phyloP scores from a whole-genome alignment of 2,888 invertebrate species.

The Masnerella sp. region DNA sequence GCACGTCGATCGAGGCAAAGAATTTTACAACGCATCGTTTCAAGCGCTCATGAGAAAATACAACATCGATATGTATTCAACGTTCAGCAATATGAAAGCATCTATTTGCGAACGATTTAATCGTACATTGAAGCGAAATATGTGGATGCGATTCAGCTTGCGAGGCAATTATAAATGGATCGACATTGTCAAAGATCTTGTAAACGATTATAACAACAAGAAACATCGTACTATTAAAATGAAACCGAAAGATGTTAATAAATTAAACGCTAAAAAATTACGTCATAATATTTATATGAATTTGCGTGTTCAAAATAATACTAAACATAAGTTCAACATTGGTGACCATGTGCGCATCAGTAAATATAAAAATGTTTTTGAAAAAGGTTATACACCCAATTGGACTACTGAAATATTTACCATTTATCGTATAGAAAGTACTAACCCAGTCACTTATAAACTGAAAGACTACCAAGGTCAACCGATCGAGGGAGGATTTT shows the following conservation, averaged over 20 bases:
- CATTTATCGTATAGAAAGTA: too few relatives aligned
- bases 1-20: conserved; percentile 8
- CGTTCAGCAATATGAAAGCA: conserved; percentile 18
- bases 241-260: conserved; percentile 6
- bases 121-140: conserved; percentile 62
- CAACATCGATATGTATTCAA: conserved; percentile 7
- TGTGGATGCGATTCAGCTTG: conserved; percentile 63
- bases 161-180: conserved; percentile 61
- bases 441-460: too few relatives aligned
- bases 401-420: too few relatives aligned
- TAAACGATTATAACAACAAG: conserved; percentile 60
- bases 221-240: conserved; percentile 24
- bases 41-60: conserved; percentile 6
- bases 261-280: not conserved
- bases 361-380: too few relatives aligned
- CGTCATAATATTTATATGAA: not conserved
- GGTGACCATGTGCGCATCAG: too few relatives aligned
- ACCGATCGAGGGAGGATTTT: too few relatives aligned
- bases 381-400: too few relatives aligned
- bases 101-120: conserved; percentile 69
- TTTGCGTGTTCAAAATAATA: too few relatives aligned
- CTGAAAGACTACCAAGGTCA: too few relatives aligned
- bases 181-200: conserved; percentile 36
- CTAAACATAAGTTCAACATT: too few relatives aligned
- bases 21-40: conserved; percentile 12